Percentiles rank a stretch among this genome's conserved stretches.
Evolutionary conservation across 2,113 vertebrate genomes (phyloP).

Genomic region (Atractosteus spatula): DNA sequence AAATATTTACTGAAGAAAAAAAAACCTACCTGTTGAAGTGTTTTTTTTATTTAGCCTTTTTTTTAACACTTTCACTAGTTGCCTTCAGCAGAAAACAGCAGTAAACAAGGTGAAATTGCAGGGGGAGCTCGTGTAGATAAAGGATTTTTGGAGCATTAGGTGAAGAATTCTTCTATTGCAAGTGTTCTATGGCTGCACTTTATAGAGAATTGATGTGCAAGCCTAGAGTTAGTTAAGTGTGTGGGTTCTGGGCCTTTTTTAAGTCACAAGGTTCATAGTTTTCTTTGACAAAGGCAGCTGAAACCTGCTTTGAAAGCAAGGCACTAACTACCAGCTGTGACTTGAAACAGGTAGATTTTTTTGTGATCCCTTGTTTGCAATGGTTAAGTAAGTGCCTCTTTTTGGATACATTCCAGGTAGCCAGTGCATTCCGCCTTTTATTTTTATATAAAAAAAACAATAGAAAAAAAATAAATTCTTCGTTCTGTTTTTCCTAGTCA

Average conservation of each 20-base stretch:
- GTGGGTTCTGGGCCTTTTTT: neutral
- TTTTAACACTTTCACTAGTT: too few relatives aligned
- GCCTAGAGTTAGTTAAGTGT: too few relatives aligned
- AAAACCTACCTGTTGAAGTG: conserved; percentile 4
- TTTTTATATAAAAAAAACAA: conserved; percentile 53
- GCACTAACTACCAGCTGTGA: conserved; percentile 5
- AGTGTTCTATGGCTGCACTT: neutral
- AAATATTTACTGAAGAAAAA: neutral
- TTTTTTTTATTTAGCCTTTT: neutral
- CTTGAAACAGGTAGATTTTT: conserved; percentile 58
- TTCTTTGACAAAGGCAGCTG: neutral
- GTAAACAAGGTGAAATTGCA: conserved; percentile 10
- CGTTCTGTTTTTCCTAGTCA: conserved; percentile 72
- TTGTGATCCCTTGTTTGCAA: conserved; percentile 47
- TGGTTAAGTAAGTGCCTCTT: conserved; percentile 74
- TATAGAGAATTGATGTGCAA: too few relatives aligned
- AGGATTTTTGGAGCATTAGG: too few relatives aligned
- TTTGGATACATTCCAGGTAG: conserved; percentile 91
- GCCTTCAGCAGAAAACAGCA: neutral
- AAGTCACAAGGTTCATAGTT: neutral
- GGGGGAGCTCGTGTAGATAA: conserved; percentile 5
- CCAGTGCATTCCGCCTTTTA: conserved; percentile 61
- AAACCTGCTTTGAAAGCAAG: conserved; percentile 44
- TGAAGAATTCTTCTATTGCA: neutral
- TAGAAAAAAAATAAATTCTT: conserved; percentile 62